These are phyloP conservation scores for Physeter macrocephalus DNA, from an alignment of 2,113 vertebrate species.

Conservation along the genomic window DNA sequence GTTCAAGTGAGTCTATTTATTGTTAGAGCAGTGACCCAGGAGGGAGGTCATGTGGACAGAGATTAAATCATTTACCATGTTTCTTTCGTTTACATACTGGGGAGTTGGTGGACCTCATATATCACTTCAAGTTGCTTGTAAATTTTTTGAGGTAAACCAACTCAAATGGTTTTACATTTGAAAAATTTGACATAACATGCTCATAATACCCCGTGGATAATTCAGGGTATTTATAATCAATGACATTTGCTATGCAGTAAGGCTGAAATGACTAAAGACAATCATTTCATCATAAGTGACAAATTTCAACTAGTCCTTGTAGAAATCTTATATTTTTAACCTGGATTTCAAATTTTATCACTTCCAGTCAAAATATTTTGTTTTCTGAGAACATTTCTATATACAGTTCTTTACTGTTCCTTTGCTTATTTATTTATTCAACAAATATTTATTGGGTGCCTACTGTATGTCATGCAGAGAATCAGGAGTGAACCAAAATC, in stretches of 20 bases:
- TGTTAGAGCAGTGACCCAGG: constrained; percentile 58
- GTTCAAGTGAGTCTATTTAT: constrained; percentile 73
- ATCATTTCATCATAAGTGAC: not conserved
- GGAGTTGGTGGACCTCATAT: not conserved
- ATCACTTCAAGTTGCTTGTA: not conserved
- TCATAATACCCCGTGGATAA: not conserved
- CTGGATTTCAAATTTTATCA: constrained; percentile 7
- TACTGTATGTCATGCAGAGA: not conserved
- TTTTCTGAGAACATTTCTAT: not conserved
- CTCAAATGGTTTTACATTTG: not conserved
- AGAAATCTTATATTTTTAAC: constrained; percentile 1
- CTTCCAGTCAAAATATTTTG: not conserved
- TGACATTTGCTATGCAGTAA: not conserved
- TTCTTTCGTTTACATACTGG: constrained; percentile 45
- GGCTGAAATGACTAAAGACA: not conserved
- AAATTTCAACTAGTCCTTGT: not conserved
- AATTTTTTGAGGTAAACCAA: not conserved
- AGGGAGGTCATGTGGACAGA: constrained; percentile 47
- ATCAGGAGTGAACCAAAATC: not conserved
- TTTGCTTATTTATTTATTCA: not conserved
- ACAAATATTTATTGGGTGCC: not conserved
- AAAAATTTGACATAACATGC: not conserved
- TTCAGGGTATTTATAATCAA: not conserved
- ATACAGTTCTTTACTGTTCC: not conserved
- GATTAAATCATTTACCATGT: constrained; percentile 60